A percentile compares a stretch with the other conserved stretches of the same genome.
Conservation (phyloP, 1,140 invertebrate species). For the Bombus waltoni region DNA sequence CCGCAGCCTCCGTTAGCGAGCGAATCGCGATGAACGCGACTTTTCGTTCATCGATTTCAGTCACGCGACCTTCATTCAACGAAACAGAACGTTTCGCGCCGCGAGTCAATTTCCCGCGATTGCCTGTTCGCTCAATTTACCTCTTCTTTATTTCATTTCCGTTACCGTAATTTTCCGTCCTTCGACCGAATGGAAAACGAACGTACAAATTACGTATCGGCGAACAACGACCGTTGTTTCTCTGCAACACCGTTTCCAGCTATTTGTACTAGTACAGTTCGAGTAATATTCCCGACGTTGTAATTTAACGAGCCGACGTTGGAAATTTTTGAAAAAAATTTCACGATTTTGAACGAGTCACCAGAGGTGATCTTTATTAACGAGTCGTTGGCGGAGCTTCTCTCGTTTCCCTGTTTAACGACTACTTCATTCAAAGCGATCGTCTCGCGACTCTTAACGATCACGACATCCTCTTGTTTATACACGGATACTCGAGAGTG, state of each 20-base stretch:
- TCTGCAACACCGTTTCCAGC: background rate
- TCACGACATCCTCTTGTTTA: background rate
- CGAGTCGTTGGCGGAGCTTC: background rate
- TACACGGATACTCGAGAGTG: background rate
- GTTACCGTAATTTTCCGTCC: no score
- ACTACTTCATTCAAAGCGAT: background rate
- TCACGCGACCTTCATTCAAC: constrained; percentile 19
- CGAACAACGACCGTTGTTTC: background rate
- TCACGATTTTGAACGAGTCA: no score
- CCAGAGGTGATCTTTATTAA: no score
- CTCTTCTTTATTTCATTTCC: background rate
- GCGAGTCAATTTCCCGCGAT: background rate
- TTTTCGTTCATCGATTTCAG: constrained; percentile 28
- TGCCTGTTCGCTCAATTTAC: background rate
- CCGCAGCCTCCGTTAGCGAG: background rate
- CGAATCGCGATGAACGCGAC: constrained; percentile 25
- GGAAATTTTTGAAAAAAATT: no score
- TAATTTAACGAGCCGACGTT: no score
- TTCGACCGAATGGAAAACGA: background rate
- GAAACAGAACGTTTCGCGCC: background rate
- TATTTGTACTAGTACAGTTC: no score
- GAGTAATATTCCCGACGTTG: no score
- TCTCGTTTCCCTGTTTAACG: background rate
- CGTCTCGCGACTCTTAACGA: background rate
- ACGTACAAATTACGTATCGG: background rate